A percentile compares a stretch with the other conserved stretches of the same genome.
Evolutionary conservation across 2,113 vertebrate genomes (phyloP).

Genomic region (Uria aalge): DNA sequence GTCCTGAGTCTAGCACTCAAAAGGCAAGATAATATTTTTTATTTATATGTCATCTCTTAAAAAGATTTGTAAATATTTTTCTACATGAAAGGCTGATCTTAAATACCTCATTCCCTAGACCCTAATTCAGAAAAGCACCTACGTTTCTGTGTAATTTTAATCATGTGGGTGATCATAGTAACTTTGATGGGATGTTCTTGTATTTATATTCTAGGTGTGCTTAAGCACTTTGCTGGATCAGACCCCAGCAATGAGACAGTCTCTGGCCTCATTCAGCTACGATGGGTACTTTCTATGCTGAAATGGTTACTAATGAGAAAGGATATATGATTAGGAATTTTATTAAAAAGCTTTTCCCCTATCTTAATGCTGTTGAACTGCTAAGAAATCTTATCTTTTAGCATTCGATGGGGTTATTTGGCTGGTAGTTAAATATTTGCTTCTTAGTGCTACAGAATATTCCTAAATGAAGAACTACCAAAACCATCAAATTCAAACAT

Average conservation of each 20-base stretch:
- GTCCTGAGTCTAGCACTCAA: conserved; percentile 42
- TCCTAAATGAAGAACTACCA: conserved; percentile 35
- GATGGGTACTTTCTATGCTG: not conserved
- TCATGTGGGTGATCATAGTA: not conserved
- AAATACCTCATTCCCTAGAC: conserved; percentile 11
- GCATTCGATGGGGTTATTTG: conserved; percentile 52
- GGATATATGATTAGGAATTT: conserved; percentile 21
- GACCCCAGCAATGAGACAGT: not conserved
- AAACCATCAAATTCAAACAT: conserved; percentile 38
- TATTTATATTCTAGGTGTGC: not conserved
- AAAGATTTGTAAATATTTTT: conserved; percentile 66
- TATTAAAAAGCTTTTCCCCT: conserved; percentile 34
- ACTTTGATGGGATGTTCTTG: not conserved
- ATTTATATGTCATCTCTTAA: conserved; percentile 35
- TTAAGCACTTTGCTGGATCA: not conserved
- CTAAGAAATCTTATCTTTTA: conserved; percentile 62
- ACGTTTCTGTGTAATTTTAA: not conserved
- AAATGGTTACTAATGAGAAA: conserved; percentile 38
- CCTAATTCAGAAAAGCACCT: not conserved
- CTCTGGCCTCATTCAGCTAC: not conserved
- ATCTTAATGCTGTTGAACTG: conserved; percentile 20
- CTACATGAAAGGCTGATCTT: not conserved
- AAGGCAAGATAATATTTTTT: conserved; percentile 39
- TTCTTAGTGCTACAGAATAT: conserved; percentile 33
- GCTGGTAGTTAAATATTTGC: conserved; percentile 38